phyloP scores from a whole-genome alignment of 2,113 vertebrate genomes.

The Mellivora capensis region DNA sequence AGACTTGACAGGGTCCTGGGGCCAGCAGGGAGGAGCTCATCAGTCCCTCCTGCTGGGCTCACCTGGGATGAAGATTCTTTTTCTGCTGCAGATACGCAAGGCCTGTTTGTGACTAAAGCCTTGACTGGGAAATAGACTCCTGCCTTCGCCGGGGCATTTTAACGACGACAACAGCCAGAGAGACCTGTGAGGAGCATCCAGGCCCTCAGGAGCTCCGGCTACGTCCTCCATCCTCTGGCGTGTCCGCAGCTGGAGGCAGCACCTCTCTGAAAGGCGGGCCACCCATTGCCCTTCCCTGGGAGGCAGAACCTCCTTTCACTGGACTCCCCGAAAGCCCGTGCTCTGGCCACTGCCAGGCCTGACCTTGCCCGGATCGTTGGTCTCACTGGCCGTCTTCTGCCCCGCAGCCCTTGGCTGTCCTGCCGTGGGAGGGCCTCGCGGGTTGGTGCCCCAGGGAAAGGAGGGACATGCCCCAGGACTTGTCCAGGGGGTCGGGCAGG shows the following conservation, averaged over 20 bases:
- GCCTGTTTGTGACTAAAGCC: background rate
- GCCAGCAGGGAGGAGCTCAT: rapidly evolving
- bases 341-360: background rate
- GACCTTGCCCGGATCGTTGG: background rate
- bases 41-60: background rate
- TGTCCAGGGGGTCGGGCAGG: background rate
- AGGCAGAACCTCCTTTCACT: background rate
- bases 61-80: background rate
- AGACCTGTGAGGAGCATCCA: too few species aligned
- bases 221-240: background rate
- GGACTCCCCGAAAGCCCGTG: background rate
- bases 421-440: background rate
- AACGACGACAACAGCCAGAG: too few species aligned
- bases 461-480: background rate
- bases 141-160: background rate
- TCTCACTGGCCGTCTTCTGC: rapidly evolving
- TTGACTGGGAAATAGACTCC: background rate
- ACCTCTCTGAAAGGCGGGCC: rapidly evolving
- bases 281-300: background rate
- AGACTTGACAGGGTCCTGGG: rapidly evolving
- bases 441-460: background rate
- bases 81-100: background rate
- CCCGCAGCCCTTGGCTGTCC: background rate
- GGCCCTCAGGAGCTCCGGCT: background rate
- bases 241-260: background rate